Conservation (phyloP, 1,140 invertebrate genomes). For the Solenopsis fugax region DNA sequence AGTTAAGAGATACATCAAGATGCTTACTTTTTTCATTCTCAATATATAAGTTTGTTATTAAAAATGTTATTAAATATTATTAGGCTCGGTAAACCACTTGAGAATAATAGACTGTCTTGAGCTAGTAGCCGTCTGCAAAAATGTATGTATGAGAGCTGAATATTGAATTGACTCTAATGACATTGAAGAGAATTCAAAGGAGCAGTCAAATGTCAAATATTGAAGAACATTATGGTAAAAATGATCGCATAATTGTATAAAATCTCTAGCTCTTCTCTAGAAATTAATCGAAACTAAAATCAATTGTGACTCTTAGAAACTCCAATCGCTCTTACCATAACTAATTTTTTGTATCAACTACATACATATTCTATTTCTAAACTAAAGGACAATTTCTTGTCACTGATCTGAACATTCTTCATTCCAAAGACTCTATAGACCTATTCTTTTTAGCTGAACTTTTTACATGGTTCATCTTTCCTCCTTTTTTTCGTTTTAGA, state of each 20-base stretch:
- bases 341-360: neutral
- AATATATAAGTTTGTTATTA: conserved; percentile 18
- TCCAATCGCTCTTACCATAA: neutral
- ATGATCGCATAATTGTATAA: neutral
- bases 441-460: too few relatives aligned
- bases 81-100: neutral
- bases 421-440: neutral
- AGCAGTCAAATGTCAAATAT: neutral
- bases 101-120: conserved; percentile 28
- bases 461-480: too few relatives aligned
- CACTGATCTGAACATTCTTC: neutral
- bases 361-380: neutral
- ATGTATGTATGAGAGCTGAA: neutral
- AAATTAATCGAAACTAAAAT: neutral
- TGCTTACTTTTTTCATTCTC: conserved; percentile 32
- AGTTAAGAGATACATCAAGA: neutral
- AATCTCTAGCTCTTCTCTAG: neutral
- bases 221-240: conserved; percentile 9
- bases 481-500: too few relatives aligned
- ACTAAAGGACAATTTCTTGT: neutral
- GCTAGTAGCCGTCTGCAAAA: neutral
- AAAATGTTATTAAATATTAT: conserved; percentile 27
- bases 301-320: neutral
- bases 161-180: neutral
- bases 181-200: neutral